These are phyloP conservation scores for Harlomillsia oculata DNA, from an alignment of 1,140 invertebrate genomes.

Conservation along the genomic window DNA sequence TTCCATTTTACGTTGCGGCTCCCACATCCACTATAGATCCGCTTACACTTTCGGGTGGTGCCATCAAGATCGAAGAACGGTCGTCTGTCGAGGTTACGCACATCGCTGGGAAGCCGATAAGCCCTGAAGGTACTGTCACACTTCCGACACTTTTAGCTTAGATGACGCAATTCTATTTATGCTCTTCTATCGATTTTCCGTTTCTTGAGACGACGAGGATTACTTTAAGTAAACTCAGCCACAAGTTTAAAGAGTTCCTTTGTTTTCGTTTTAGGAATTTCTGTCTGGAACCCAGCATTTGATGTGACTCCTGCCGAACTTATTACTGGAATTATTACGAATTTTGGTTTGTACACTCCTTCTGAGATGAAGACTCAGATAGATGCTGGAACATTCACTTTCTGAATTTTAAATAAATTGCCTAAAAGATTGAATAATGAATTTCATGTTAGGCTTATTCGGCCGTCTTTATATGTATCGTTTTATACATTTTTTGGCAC, in stretches of 20 bases:
- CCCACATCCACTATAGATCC: conserved; percentile 87
- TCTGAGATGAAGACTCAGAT: conserved; percentile 37
- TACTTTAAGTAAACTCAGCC: no score
- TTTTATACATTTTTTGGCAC: conserved; percentile 1
- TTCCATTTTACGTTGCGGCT: conserved; percentile 93
- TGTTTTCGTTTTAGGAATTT: no score
- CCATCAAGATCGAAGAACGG: conserved; percentile 89
- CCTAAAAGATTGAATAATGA: neutral
- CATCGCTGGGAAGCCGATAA: conserved; percentile 69
- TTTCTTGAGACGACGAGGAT: no score
- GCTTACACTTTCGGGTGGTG: conserved; percentile 61
- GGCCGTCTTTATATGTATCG: neutral
- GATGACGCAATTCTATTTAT: no score
- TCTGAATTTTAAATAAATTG: neutral
- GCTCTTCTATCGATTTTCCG: no score
- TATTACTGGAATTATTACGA: conserved; percentile 90
- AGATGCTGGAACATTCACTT: neutral
- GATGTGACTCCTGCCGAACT: conserved; percentile 92
- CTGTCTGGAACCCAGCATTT: conserved; percentile 98
- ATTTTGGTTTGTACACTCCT: conserved; percentile 74
- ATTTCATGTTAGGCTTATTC: neutral
- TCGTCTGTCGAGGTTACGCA: conserved; percentile 81
- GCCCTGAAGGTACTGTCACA: conserved; percentile 60
- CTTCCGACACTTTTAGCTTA: conserved; percentile 4
- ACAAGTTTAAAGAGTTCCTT: no score